Conservation (phyloP, 2,113 vertebrate species). For the Petromus typicus region DNA sequence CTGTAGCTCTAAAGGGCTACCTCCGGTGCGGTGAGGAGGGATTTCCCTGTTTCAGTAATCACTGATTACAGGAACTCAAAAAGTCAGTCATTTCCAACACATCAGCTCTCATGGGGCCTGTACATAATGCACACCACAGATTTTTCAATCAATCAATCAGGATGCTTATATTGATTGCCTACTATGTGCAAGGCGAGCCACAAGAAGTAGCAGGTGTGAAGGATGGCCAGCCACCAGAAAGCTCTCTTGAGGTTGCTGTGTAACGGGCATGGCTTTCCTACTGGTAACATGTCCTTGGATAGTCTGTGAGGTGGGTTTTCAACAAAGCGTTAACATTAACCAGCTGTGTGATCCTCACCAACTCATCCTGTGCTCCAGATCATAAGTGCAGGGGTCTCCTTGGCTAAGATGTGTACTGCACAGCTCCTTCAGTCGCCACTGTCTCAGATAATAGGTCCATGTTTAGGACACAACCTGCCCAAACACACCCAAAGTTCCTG, state of each 20-base stretch:
- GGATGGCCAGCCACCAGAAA: background rate
- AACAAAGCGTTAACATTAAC: background rate
- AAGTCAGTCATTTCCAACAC: slow-evolving; percentile 86
- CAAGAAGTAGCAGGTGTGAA: background rate
- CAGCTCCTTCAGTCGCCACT: background rate
- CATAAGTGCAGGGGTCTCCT: background rate
- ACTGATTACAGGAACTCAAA: slow-evolving; percentile 85
- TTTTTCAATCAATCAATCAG: slow-evolving; percentile 75
- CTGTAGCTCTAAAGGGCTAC: slow-evolving; percentile 62
- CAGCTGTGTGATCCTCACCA: background rate
- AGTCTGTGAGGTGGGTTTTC: background rate
- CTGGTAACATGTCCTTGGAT: background rate
- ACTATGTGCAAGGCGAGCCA: slow-evolving; percentile 39
- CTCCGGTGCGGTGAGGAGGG: slow-evolving; percentile 12
- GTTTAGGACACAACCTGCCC: background rate
- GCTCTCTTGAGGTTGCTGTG: background rate
- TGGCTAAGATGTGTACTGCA: background rate
- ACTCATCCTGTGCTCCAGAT: background rate
- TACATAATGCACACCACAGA: slow-evolving; percentile 94
- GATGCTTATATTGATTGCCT: slow-evolving; percentile 62
- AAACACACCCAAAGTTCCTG: background rate
- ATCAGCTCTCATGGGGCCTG: slow-evolving; percentile 85
- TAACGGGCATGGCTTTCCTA: background rate
- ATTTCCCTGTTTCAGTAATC: slow-evolving; percentile 85
- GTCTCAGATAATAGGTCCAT: background rate